Percentiles rank a stretch among this genome's conserved stretches.
Evolutionary conservation across 92 coral and sea anemone species (phyloP).

Genomic region (Pocillopora grandis): DNA sequence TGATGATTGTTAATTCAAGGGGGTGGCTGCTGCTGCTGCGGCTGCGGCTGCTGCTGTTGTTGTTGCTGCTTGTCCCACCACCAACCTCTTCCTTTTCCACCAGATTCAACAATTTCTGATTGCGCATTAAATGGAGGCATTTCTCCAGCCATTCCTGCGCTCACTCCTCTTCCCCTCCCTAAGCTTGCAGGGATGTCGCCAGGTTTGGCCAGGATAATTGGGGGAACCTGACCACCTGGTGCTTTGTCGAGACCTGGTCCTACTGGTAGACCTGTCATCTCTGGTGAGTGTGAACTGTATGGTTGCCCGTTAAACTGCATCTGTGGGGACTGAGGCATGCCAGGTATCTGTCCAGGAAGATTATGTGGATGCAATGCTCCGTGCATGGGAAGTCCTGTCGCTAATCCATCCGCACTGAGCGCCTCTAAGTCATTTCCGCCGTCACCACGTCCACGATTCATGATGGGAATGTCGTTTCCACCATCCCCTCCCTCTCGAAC

Average conservation of each 20-base stretch:
- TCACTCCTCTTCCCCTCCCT: slow-evolving; percentile 81
- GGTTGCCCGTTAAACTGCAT: slow-evolving; percentile 42
- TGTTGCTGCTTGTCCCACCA: slow-evolving; percentile 88
- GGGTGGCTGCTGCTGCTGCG: slow-evolving; percentile 26
- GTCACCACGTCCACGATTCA: slow-evolving; percentile 73
- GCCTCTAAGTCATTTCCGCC: slow-evolving; percentile 66
- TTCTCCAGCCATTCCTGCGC: slow-evolving; percentile 34
- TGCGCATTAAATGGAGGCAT: slow-evolving; percentile 33
- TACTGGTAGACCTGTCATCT: slow-evolving; percentile 13
- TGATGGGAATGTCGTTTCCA: slow-evolving; percentile 64
- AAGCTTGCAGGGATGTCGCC: slow-evolving; percentile 68
- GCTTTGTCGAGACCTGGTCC: slow-evolving; percentile 38
- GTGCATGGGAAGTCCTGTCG: slow-evolving; percentile 31
- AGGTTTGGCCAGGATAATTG: slow-evolving; percentile 68
- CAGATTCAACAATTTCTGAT: slow-evolving; percentile 27
- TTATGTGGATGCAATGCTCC: slow-evolving; percentile 38
- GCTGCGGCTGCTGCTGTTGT: slow-evolving; percentile 67
- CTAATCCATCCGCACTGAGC: slow-evolving; percentile 50
- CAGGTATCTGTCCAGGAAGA: slow-evolving; percentile 11
- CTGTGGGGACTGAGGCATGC: slow-evolving; percentile 26
- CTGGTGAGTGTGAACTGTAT: slow-evolving; percentile 13
- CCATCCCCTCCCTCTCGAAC: slow-evolving; percentile 82
- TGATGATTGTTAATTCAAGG: not conserved
- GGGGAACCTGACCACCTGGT: slow-evolving; percentile 27
- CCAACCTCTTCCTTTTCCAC: slow-evolving; percentile 79